A percentile compares a stretch with the other conserved stretches of the same genome.
These are phyloP conservation scores for Tetranychus cinnabarinus DNA, from an alignment of 1,140 invertebrate species.

Conservation along the genomic window DNA sequence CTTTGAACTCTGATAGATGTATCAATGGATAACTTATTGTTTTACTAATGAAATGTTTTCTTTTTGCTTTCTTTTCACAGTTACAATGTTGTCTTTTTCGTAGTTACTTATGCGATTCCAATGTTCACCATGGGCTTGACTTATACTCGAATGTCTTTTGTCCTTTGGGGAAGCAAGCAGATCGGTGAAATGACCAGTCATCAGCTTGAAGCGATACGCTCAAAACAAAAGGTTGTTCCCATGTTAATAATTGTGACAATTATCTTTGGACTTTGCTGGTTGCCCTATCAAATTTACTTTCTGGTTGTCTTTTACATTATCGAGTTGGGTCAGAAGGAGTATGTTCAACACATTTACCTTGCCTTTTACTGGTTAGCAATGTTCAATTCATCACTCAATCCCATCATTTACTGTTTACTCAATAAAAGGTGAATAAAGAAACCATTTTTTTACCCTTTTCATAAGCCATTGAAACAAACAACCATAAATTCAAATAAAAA, in stretches of 20 bases:
- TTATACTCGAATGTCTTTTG: conserved; percentile 64
- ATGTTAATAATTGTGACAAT: conserved; percentile 71
- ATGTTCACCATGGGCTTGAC: conserved; percentile 74
- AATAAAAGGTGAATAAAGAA: conserved; percentile 44
- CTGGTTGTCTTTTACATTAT: conserved; percentile 56
- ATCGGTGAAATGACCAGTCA: conserved; percentile 69
- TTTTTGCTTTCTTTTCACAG: conserved; percentile 28
- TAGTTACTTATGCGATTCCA: conserved; percentile 80
- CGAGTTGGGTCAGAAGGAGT: conserved; percentile 39
- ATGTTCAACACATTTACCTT: conserved; percentile 74
- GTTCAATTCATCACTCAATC: conserved; percentile 88
- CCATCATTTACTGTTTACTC: conserved; percentile 86
- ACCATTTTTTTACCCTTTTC: no score
- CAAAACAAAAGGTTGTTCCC: conserved; percentile 71
- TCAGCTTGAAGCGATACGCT: conserved; percentile 57
- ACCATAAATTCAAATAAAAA: no score
- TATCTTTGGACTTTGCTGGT: conserved; percentile 43
- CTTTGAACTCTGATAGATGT: no score
- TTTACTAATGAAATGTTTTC: not conserved
- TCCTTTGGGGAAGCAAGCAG: conserved; percentile 55
- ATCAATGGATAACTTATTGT: no score
- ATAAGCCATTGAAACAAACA: no score
- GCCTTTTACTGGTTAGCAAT: conserved; percentile 81
- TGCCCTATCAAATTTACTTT: conserved; percentile 75
- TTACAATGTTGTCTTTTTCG: conserved; percentile 62